phyloP scores from a whole-genome alignment of 2,797 vertebrate species.

The Acanthurus leucopareius region DNA sequence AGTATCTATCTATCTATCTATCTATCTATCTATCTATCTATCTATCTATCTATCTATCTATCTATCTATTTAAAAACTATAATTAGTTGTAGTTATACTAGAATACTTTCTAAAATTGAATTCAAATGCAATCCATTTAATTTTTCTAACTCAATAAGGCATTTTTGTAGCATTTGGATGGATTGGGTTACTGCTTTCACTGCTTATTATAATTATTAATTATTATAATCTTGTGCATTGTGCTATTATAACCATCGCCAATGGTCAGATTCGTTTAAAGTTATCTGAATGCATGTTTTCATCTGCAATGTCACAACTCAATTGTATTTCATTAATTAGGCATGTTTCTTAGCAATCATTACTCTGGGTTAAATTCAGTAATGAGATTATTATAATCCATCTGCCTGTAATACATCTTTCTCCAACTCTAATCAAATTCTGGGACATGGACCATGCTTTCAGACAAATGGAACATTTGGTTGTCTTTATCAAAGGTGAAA shows the following conservation, averaged over 20 bases:
- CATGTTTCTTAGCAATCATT: slow-evolving; percentile 11
- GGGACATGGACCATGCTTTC: neutral
- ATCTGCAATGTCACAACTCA: neutral
- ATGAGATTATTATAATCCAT: slow-evolving; percentile 24
- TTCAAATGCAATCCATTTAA: neutral
- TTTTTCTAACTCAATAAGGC: neutral
- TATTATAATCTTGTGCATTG: neutral
- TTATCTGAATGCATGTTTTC: neutral
- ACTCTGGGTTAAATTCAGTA: slow-evolving; percentile 9
- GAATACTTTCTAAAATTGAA: neutral
- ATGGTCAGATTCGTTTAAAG: neutral
- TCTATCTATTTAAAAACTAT: no score
- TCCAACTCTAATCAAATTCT: slow-evolving; percentile 21
- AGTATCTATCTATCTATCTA: no score
- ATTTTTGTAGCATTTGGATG: neutral
- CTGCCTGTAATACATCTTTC: slow-evolving; percentile 9
- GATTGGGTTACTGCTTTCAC: neutral
- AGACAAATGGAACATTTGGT: slow-evolving; percentile 34
- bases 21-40: no score
- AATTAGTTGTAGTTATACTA: neutral
- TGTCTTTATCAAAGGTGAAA: slow-evolving; percentile 48
- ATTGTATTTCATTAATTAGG: neutral
- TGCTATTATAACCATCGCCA: neutral
- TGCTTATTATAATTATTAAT: neutral
- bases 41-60: no score